Conservation (phyloP, 2,797 vertebrate species). For the Oreochromis grahami region DNA sequence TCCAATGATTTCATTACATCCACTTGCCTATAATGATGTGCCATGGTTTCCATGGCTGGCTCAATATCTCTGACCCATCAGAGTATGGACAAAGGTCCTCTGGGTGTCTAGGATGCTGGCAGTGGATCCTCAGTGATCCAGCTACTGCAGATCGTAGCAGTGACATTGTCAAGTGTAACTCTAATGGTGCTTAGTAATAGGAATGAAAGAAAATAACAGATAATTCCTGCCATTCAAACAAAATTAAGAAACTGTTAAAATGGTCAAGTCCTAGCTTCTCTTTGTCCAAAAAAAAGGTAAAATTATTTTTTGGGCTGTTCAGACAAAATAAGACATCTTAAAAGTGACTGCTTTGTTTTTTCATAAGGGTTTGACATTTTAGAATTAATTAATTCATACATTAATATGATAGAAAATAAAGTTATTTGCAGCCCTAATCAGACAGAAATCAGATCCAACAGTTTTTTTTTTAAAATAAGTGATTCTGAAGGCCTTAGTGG, state of each 20-base stretch:
- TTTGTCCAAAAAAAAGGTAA: not conserved
- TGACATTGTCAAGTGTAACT: not conserved
- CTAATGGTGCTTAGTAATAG: not conserved
- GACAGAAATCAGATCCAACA: not conserved
- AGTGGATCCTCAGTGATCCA: not conserved
- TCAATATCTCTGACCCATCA: not conserved
- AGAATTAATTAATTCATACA: not conserved
- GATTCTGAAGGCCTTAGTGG: not conserved
- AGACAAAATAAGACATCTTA: not conserved
- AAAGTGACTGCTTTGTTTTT: not conserved
- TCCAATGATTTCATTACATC: not conserved
- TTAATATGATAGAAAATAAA: not conserved
- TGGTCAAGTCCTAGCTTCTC: not conserved
- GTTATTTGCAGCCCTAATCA: not conserved
- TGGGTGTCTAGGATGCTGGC: not conserved
- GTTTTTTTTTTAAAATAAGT: not conserved
- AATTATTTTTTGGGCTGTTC: not conserved
- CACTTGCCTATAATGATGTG: not conserved
- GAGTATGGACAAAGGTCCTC: not conserved
- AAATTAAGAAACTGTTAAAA: not conserved
- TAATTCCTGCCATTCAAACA: not conserved
- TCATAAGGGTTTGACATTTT: not conserved
- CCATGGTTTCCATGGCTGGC: not conserved
- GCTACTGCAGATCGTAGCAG: not conserved
- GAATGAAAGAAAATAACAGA: not conserved